Percentiles rank a stretch among this genome's conserved stretches.
These are phyloP conservation scores for Drosophila suzukii DNA, from an alignment of 1,140 invertebrate species.

Conservation along the genomic window DNA sequence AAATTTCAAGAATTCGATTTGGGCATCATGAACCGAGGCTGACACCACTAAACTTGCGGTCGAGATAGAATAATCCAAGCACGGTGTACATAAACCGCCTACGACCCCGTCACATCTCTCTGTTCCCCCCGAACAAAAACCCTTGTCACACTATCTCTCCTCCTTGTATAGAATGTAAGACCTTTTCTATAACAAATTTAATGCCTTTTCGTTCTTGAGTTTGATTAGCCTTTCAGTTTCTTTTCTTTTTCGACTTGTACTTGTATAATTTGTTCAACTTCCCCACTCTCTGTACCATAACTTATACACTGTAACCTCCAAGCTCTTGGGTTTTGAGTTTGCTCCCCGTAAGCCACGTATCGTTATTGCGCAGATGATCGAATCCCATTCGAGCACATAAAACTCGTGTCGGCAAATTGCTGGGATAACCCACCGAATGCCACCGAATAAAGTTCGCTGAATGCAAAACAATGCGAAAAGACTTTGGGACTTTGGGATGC, in stretches of 20 bases:
- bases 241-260: slow-evolving; percentile 41
- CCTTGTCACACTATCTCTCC: slow-evolving; percentile 5
- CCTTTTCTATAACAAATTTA: slow-evolving; percentile 43
- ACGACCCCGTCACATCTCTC: slow-evolving; percentile 8
- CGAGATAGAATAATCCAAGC: slow-evolving; percentile 25
- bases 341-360: slow-evolving; percentile 63
- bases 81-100: slow-evolving; percentile 34
- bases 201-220: slow-evolving; percentile 40
- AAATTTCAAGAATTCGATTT: slow-evolving; percentile 61
- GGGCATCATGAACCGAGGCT: slow-evolving; percentile 34
- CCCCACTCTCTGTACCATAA: slow-evolving; percentile 55
- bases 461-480: slow-evolving; percentile 49
- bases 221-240: slow-evolving; percentile 34
- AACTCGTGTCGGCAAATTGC: slow-evolving; percentile 50
- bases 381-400: slow-evolving; percentile 26
- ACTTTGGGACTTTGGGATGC: slow-evolving; percentile 42
- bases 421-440: slow-evolving; percentile 45
- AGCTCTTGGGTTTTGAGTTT: slow-evolving; percentile 68
- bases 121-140: slow-evolving; percentile 4
- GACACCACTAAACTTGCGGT: slow-evolving; percentile 50
- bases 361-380: slow-evolving; percentile 66
- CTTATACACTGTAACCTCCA: slow-evolving; percentile 81
- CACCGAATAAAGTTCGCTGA: slow-evolving; percentile 49
- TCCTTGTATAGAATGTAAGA: slow-evolving; percentile 16
- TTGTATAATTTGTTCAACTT: slow-evolving; percentile 30